Evolutionary conservation across 2,888 invertebrate species (phyloP), one percentile per base, ranked within the genome.

Genomic region (Ligdia adustata): DNA sequence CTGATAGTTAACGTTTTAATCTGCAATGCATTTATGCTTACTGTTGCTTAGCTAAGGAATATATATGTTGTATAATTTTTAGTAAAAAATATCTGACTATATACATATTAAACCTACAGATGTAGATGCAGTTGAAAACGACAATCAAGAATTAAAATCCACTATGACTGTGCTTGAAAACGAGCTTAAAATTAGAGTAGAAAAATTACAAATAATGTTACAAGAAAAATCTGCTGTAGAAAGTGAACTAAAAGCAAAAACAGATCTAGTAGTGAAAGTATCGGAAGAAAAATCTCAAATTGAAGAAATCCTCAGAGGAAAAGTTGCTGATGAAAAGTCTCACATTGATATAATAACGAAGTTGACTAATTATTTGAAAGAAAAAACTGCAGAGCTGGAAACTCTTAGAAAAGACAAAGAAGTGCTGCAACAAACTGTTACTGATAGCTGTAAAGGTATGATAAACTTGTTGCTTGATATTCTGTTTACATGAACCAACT

Each of bases 301-400:
- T 27, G 37, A 37, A 2, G 27, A 37, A 18, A n/a, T 16, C 5
- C 12, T 27, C 2, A 18, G 27, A 28, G 37, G 27, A 7, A 37
- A 37, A 27, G 12, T 27, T 16, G 16, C n/a, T 1, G 11, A 37
- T 18, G 37, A 37, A 7, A 18, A 15, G 11, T 12, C 27, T 16
- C 37, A 12, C 11, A 27, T 9, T 53, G 46, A 75, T n/a, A 81
- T 82, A 81, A 66, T 80, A 4, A 72, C 68, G 1, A 83, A 85
- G 49, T 49, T 84, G n/a, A 70, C 75, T 0, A 72, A 69, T 49
- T 82, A 78, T 57, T 63, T 83, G 52, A 83, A 81, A 61, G 82
- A 82, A 33, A 82, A 82, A 50, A 68, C 79, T 1, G 13, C 42
- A 0, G 83, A 83, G 47, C 31, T 82, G n/a, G 82, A 83, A 0